Evolutionary conservation across 2,113 vertebrate species (phyloP).

Genomic region (Oryzias woworae): DNA sequence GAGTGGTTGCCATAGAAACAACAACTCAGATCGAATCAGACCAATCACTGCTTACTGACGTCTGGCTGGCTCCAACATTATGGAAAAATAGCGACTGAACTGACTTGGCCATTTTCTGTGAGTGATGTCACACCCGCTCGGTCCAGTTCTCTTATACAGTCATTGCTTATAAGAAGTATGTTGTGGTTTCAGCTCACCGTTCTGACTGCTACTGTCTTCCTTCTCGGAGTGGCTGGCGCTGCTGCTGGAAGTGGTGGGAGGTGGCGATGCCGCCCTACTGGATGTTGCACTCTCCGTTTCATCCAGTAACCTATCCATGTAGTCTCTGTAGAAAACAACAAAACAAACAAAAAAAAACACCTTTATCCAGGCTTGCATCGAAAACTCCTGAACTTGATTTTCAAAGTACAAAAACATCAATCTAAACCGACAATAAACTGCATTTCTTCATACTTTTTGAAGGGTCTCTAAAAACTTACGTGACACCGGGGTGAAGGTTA

Average conservation of each 20-base stretch:
- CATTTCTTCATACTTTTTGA: background rate
- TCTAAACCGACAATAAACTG: too few species aligned
- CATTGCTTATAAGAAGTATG: too few species aligned
- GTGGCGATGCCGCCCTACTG: slow-evolving; percentile 85
- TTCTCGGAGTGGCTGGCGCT: slow-evolving; percentile 87
- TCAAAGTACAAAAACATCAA: too few species aligned
- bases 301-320: slow-evolving; percentile 92
- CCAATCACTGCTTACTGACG: too few species aligned
- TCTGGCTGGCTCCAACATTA: too few species aligned
- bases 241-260: slow-evolving; percentile 87
- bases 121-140: too few species aligned
- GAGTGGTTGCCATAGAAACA: too few species aligned
- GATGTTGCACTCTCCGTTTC: slow-evolving; percentile 91
- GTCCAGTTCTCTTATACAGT: too few species aligned
- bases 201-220: slow-evolving; percentile 86
- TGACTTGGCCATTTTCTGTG: too few species aligned
- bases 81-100: too few species aligned
- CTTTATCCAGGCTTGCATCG: background rate
- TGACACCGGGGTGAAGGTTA: slow-evolving; percentile 93
- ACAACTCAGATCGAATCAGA: too few species aligned
- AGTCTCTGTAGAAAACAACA: slow-evolving; percentile 81
- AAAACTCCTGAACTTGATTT: background rate
- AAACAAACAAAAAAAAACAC: background rate
- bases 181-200: slow-evolving; percentile 78
- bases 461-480: slow-evolving; percentile 79